These are phyloP conservation scores for Venturia canescens DNA, from an alignment of 1,140 invertebrate species.

Conservation along the genomic window DNA sequence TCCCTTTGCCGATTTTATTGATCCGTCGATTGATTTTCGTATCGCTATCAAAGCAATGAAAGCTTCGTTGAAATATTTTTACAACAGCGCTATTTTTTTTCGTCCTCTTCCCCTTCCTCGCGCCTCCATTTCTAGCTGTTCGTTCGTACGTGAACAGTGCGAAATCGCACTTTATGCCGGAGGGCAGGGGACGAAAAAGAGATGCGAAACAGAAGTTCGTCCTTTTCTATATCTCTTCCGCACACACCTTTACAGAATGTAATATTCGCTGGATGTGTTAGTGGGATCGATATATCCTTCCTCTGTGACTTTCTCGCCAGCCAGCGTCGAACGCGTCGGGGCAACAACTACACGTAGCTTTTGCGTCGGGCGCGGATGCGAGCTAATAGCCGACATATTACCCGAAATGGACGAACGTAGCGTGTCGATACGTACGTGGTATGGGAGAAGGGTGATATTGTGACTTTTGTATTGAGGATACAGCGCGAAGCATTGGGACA, in stretches of 20 bases:
- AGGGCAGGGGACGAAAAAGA: conserved; percentile 28
- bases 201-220: conserved; percentile 19
- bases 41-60: background rate
- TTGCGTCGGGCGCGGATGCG: conserved; percentile 59
- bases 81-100: conserved; percentile 42
- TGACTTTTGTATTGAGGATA: conserved; percentile 60
- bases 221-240: conserved; percentile 21
- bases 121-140: conserved; percentile 58
- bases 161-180: conserved; percentile 58
- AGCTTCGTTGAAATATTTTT: background rate
- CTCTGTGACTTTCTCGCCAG: conserved; percentile 36
- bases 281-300: conserved; percentile 46
- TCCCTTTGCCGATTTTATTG: background rate
- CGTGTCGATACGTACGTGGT: conserved; percentile 14
- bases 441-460: conserved; percentile 54
- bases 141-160: conserved; percentile 55
- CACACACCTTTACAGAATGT: background rate
- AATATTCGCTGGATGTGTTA: background rate
- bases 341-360: conserved; percentile 37
- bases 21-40: background rate
- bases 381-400: conserved; percentile 67
- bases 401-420: conserved; percentile 60
- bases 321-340: background rate
- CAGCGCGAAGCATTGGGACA: conserved; percentile 17
- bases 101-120: too few relatives aligned